Evolutionary conservation across 2,888 invertebrate genomes (phyloP).

Genomic region (Glomeris marginata): DNA sequence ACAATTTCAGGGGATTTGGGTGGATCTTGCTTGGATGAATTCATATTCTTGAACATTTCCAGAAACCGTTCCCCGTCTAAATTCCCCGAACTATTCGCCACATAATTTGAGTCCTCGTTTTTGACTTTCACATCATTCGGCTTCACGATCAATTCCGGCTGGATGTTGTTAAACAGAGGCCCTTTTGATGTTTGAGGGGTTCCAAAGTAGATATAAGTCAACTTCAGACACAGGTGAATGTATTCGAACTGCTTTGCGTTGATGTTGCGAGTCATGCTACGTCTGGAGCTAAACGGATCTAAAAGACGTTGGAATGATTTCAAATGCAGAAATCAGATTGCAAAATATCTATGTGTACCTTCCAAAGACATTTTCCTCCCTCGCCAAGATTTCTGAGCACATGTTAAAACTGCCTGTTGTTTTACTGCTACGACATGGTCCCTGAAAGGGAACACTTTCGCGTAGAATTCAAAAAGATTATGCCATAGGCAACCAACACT

Average conservation of each 20-base stretch:
- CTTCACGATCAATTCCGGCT: neutral
- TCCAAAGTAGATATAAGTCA: slow-evolving; percentile 35
- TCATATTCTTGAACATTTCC: neutral
- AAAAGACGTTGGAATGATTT: slow-evolving; percentile 17
- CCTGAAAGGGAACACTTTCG: slow-evolving; percentile 22
- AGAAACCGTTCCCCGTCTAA: neutral
- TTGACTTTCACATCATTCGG: neutral
- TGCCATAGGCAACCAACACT: slow-evolving; percentile 29
- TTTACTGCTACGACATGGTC: slow-evolving; percentile 22
- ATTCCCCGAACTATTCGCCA: neutral
- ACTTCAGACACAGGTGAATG: slow-evolving; percentile 32
- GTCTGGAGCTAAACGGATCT: slow-evolving; percentile 35
- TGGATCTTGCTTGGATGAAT: slow-evolving; percentile 1
- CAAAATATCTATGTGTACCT: slow-evolving; percentile 20
- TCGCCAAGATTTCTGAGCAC: slow-evolving; percentile 26
- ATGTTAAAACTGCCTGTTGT: slow-evolving; percentile 17
- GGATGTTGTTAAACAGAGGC: slow-evolving; percentile 24
- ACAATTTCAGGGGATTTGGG: slow-evolving; percentile 2
- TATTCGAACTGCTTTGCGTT: slow-evolving; percentile 33
- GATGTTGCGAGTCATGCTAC: slow-evolving; percentile 34
- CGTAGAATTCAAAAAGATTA: slow-evolving; percentile 28
- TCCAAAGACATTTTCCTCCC: slow-evolving; percentile 28
- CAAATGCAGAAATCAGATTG: neutral
- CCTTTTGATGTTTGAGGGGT: slow-evolving; percentile 29
- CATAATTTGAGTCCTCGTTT: neutral